phyloP scores from a whole-genome alignment of 2,888 invertebrate genomes.

The Cetonia aurata region DNA sequence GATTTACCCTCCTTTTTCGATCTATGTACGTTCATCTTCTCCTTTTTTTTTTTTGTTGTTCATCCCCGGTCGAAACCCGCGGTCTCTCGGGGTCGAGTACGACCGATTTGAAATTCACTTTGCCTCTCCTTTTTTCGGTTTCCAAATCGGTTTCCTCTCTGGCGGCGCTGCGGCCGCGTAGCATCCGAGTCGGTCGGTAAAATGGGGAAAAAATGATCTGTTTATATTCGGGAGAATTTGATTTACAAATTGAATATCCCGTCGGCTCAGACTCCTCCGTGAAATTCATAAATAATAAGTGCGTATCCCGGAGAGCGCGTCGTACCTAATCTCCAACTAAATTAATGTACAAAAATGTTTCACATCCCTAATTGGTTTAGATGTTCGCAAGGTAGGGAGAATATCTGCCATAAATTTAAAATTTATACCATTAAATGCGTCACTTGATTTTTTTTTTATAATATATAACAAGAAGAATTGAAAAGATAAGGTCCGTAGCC shows the following conservation, averaged over 20 bases:
- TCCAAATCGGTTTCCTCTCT: conserved; percentile 43
- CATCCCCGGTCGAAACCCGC: conserved; percentile 14
- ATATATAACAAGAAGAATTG: too few species aligned
- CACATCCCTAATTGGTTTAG: too few species aligned
- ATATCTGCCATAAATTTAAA: too few species aligned
- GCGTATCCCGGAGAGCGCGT: too few species aligned
- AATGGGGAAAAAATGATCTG: conserved; percentile 34
- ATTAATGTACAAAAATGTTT: too few species aligned
- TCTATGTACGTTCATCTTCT: background rate
- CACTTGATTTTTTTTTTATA: too few species aligned
- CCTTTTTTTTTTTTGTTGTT: conserved; percentile 1
- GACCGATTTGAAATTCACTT: conserved; percentile 54
- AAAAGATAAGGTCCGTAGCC: too few species aligned
- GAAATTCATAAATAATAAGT: too few species aligned
- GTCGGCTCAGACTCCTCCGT: conserved; percentile 1
- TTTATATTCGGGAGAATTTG: conserved; percentile 34
- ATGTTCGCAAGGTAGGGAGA: too few species aligned
- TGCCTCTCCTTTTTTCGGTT: conserved; percentile 48
- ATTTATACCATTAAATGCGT: too few species aligned
- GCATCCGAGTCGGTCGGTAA: conserved; percentile 11
- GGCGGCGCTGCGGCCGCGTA: background rate
- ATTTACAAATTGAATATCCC: conserved; percentile 31
- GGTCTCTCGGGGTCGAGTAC: conserved; percentile 49
- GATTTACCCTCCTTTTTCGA: too few species aligned
- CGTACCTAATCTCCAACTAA: too few species aligned